Conservation (phyloP, 2,888 invertebrate genomes). For the Flabesymbios commensalis region DNA sequence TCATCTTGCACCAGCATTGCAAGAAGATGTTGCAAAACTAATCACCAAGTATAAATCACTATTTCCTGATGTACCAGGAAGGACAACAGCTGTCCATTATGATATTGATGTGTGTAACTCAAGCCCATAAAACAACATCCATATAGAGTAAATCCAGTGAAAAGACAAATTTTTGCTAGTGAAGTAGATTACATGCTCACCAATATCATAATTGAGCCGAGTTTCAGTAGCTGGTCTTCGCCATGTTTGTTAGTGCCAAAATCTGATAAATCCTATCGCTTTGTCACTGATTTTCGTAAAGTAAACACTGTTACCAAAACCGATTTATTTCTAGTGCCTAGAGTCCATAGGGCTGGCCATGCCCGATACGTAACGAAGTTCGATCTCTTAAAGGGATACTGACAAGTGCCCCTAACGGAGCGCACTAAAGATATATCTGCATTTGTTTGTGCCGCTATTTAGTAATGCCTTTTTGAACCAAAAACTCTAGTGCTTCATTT, state of each 20-base stretch:
- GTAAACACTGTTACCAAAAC: constrained; percentile 36
- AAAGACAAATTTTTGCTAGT: constrained; percentile 10
- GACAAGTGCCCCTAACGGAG: constrained; percentile 27
- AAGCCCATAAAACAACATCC: constrained; percentile 1
- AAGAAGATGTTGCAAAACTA: too few species aligned
- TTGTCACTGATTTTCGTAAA: constrained; percentile 36
- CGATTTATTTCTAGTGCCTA: constrained; percentile 36
- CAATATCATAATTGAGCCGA: constrained; percentile 38
- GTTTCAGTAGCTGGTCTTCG: constrained; percentile 35
- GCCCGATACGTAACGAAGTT: constrained; percentile 36
- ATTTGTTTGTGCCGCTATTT: too few species aligned
- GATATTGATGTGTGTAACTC: constrained; percentile 1
- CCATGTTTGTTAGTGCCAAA: constrained; percentile 29
- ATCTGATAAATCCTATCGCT: constrained; percentile 5
- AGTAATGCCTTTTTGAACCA: not conserved
- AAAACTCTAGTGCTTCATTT: not conserved
- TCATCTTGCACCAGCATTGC: too few species aligned
- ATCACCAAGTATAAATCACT: too few species aligned
- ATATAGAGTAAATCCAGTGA: constrained; percentile 9
- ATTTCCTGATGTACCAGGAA: not conserved
- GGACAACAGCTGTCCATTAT: not conserved
- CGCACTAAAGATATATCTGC: too few species aligned
- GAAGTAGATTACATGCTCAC: constrained; percentile 35
- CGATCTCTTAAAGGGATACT: constrained; percentile 36
- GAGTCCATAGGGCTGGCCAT: constrained; percentile 33